Conservation (phyloP, 2,888 invertebrate genomes). For the Pheosia tremula region DNA sequence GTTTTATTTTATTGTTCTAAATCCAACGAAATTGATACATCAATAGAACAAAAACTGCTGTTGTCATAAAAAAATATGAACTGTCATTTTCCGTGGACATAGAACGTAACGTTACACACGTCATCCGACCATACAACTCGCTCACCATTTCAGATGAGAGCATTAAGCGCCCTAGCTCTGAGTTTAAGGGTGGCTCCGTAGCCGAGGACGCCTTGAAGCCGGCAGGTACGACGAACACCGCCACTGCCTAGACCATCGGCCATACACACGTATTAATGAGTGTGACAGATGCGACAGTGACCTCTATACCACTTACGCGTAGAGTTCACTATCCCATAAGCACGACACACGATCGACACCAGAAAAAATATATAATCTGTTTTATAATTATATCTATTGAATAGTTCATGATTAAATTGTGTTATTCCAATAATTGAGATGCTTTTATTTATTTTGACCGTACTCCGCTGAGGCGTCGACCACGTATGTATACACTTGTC, state of each 20-base stretch:
- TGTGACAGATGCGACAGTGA: constrained; percentile 79
- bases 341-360: constrained; percentile 80
- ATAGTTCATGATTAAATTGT: constrained; percentile 84
- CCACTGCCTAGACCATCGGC: constrained; percentile 77
- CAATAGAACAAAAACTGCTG: neutral
- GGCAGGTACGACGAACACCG: constrained; percentile 77
- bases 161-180: constrained; percentile 94
- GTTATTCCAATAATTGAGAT: constrained; percentile 83
- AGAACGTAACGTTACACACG: constrained; percentile 68
- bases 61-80: neutral
- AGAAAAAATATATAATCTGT: constrained; percentile 80
- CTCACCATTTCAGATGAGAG: constrained; percentile 88
- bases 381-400: constrained; percentile 79
- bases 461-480: constrained; percentile 82
- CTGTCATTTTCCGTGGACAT: constrained; percentile 56
- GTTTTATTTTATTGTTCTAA: constrained; percentile 42
- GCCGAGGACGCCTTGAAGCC: constrained; percentile 77
- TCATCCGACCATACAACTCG: constrained; percentile 77
- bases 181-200: constrained; percentile 89
- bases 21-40: constrained; percentile 27
- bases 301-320: constrained; percentile 51
- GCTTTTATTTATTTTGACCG: constrained; percentile 84
- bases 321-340: constrained; percentile 76
- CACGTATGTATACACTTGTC: constrained; percentile 83
- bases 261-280: constrained; percentile 72